These are phyloP conservation scores for Oreochromis niloticus DNA, from an alignment of 2,113 vertebrate species.

Conservation along the genomic window DNA sequence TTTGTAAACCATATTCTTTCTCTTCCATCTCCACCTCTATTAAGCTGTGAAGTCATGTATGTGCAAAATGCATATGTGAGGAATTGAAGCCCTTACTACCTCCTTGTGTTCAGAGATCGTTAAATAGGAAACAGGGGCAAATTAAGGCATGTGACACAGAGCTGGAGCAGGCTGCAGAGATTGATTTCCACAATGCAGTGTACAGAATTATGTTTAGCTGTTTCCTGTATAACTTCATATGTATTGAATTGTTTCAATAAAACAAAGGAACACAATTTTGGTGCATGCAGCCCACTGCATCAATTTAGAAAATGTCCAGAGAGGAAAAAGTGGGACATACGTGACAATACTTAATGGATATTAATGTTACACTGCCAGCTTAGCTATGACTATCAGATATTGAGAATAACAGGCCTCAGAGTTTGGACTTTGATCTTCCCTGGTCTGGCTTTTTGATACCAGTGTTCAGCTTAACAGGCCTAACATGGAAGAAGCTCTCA, in stretches of 20 bases:
- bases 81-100: neutral
- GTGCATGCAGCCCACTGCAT: neutral
- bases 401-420: slow-evolving; percentile 21
- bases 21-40: neutral
- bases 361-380: neutral
- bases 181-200: neutral
- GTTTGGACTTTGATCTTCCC: slow-evolving; percentile 51
- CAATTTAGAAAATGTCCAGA: neutral
- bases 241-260: neutral
- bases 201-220: neutral
- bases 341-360: neutral
- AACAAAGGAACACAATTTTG: neutral
- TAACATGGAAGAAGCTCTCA: neutral
- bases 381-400: slow-evolving; percentile 12
- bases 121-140: neutral
- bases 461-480: slow-evolving; percentile 32
- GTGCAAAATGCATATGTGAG: neutral
- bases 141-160: neutral
- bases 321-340: neutral
- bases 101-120: neutral
- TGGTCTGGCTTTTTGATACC: slow-evolving; percentile 48
- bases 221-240: neutral
- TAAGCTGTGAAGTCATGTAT: neutral
- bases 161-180: neutral
- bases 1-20: neutral